phyloP scores from a whole-genome alignment of 2,888 invertebrate genomes.

The Luperina testacea region DNA sequence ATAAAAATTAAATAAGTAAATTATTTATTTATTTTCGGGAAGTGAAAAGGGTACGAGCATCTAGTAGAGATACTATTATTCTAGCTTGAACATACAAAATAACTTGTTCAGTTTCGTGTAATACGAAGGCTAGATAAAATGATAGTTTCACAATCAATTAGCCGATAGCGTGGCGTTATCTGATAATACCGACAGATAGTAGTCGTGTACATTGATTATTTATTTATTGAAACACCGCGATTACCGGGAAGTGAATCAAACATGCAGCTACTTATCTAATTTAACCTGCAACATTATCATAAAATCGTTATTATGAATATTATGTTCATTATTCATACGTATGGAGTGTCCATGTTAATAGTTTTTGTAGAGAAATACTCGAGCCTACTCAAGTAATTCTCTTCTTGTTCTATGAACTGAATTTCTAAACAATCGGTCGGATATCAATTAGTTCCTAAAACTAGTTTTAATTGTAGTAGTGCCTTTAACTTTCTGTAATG shows the following conservation, averaged over 20 bases:
- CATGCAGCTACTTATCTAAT: constrained; percentile 21
- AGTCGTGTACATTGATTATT: constrained; percentile 30
- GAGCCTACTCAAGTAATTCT: neutral
- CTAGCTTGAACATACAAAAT: neutral
- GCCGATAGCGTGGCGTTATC: constrained; percentile 55
- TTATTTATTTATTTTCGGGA: neutral
- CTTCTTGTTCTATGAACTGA: neutral
- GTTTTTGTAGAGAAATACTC: constrained; percentile 5
- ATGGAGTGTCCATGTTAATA: neutral
- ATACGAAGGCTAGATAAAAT: constrained; percentile 28
- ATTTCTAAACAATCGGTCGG: neutral
- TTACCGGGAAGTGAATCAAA: constrained; percentile 23
- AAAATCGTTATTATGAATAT: neutral
- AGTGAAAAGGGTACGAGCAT: neutral
- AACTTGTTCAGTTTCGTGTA: constrained; percentile 29
- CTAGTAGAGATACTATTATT: constrained; percentile 4
- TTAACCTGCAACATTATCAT: constrained; percentile 10
- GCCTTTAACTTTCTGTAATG: constrained; percentile 7
- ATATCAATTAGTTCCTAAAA: constrained; percentile 13
- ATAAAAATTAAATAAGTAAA: neutral
- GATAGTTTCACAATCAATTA: constrained; percentile 50
- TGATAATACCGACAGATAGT: constrained; percentile 40
- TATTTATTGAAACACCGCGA: constrained; percentile 27
- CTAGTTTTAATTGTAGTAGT: constrained; percentile 6
- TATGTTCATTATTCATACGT: neutral